These are phyloP conservation scores for Drosophila infuscata DNA, from an alignment of 2,888 invertebrate genomes.

Conservation along the genomic window DNA sequence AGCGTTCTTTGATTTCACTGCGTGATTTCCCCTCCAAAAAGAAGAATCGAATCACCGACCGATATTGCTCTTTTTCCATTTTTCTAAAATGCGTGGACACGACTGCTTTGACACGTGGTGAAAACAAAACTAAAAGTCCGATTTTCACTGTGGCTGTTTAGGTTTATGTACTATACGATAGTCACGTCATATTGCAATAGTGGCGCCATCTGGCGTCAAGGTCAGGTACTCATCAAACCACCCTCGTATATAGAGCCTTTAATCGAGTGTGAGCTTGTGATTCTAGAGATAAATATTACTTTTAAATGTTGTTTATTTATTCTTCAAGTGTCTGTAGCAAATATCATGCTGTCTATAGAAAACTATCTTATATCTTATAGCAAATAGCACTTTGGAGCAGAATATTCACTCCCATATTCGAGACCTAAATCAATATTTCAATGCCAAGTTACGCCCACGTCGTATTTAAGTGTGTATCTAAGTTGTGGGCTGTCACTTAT, in stretches of 20 bases:
- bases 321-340: not conserved
- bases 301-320: not conserved
- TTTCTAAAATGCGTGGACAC: too few relatives aligned
- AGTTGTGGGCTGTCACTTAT: not conserved
- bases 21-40: too few relatives aligned
- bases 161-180: too few relatives aligned
- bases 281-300: not conserved
- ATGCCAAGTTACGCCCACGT: not conserved
- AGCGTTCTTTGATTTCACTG: too few relatives aligned
- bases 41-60: too few relatives aligned
- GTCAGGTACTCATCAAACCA: too few relatives aligned
- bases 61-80: too few relatives aligned
- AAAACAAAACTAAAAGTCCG: too few relatives aligned
- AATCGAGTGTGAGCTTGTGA: not conserved
- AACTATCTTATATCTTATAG: not conserved
- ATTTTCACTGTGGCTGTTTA: too few relatives aligned
- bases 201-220: too few relatives aligned
- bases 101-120: too few relatives aligned
- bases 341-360: not conserved
- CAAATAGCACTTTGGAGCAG: not conserved
- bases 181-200: too few relatives aligned
- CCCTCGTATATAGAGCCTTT: not conserved
- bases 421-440: not conserved
- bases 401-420: not conserved
- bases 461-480: not conserved